Evolutionary conservation across 2,888 invertebrate genomes (phyloP).

Genomic region (Cybosia mesomella): DNA sequence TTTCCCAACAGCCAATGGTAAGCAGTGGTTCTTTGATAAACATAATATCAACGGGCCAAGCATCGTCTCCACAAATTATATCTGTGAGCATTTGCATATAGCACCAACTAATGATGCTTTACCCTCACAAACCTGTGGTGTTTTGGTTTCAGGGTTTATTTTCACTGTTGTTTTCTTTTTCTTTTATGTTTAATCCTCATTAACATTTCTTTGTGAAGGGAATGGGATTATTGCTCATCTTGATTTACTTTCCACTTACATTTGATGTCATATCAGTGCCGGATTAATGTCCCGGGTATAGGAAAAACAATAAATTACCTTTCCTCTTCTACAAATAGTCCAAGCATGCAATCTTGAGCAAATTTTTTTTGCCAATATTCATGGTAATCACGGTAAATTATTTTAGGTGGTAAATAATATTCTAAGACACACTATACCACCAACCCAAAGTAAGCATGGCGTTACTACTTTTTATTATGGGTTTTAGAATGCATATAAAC

Average conservation of each 20-base stretch:
- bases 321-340: no score
- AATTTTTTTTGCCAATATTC: no score
- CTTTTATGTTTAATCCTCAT: not conserved
- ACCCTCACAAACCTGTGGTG: conserved; percentile 49
- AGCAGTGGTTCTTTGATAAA: conserved; percentile 85
- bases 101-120: conserved; percentile 57
- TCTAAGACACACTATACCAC: no score
- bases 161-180: conserved; percentile 14
- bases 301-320: no score
- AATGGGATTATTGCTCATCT: not conserved
- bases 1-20: conserved; percentile 78
- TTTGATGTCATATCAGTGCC: not conserved
- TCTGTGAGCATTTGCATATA: conserved; percentile 78
- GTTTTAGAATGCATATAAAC: no score
- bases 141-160: conserved; percentile 44
- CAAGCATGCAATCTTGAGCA: no score
- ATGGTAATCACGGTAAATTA: no score
- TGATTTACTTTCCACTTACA: not conserved
- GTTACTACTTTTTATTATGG: no score
- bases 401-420: no score
- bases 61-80: conserved; percentile 80
- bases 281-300: not conserved
- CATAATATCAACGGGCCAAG: conserved; percentile 84
- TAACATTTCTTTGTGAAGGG: conserved; percentile 1
- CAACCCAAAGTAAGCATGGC: no score